phyloP scores from a whole-genome alignment of 2,888 invertebrate species.

The Lithophane semibrunnea region DNA sequence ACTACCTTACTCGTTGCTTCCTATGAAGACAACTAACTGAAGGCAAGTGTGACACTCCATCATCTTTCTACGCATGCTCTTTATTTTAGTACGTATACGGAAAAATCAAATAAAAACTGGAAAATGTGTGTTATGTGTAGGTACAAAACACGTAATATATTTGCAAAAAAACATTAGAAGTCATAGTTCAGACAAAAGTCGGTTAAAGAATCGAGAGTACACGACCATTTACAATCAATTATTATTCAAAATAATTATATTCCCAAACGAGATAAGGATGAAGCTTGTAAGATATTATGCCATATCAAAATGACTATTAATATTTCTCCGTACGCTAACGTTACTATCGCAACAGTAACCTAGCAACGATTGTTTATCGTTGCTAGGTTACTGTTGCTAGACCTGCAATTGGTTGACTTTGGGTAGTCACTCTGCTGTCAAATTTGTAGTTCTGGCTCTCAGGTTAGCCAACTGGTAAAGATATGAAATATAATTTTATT shows the following conservation, averaged over 20 bases:
- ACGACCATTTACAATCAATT: slow-evolving; percentile 26
- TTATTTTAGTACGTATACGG: no score
- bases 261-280: slow-evolving; percentile 15
- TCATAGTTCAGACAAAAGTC: neutral
- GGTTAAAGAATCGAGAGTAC: neutral
- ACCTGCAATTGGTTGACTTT: no score
- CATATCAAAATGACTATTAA: no score
- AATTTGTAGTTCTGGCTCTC: no score
- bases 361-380: no score
- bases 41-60: neutral
- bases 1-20: neutral
- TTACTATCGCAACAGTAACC: no score
- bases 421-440: no score
- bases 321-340: no score
- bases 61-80: neutral
- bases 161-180: neutral
- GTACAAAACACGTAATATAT: neutral
- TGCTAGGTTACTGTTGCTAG: no score
- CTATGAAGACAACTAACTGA: neutral
- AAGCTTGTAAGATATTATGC: slow-evolving; percentile 31
- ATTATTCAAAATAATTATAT: slow-evolving; percentile 31
- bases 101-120: neutral
- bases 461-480: no score
- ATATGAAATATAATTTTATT: no score
- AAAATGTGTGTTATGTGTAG: neutral